Evolutionary conservation across 2,888 invertebrate species (phyloP), one percentile per base, ranked within the genome.

Genomic region (Nesidiocoris tenuis): DNA sequence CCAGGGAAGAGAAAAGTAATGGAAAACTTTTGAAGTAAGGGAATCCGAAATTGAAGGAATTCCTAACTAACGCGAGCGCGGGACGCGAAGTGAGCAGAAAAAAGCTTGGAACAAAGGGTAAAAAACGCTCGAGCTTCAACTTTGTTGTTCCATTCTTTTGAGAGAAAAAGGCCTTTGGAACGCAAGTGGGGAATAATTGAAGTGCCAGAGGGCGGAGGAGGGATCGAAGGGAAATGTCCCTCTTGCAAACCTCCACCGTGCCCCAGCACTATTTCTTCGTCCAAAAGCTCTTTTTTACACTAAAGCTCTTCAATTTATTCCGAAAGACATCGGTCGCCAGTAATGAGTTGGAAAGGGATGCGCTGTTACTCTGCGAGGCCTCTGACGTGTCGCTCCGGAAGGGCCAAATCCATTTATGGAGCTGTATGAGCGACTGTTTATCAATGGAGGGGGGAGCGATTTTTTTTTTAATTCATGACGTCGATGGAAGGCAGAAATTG

Each of bases 161-260:
- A 67, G 56, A 56, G 23, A 56, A 56, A 67, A 67, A 67, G 22
- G 55, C 67, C 56, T 67, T 67, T 56, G 67, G 67, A 67, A 67
- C 67, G 67, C 56, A 67, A 67, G 67, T 67, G 67, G 67, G 54
- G 67, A 67, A 67, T 67, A 67, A 67, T 67, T 67, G 67, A 67
- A 67, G 67, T 67, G 67, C 67, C 67, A 21, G 56, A 3, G 12
- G 39, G 39, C 12, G 3, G 39, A 39, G 39, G 3, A 12, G 12
- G 39, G 39, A 39, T 39, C 5, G 12, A 39, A 39, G 39, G 39
- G 39, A 39, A 39, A 39, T 39, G 39, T 39, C 39, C 39, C 39
- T 39, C 12, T 12, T 39, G 5, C 39, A 3, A 39, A 39, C 39
- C 39, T 39, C 39, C 39, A 39, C 39, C 5, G 39, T 12, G 39